phyloP scores from a whole-genome alignment of 2,797 vertebrate genomes.

The Acrossocheilus fasciatus region DNA sequence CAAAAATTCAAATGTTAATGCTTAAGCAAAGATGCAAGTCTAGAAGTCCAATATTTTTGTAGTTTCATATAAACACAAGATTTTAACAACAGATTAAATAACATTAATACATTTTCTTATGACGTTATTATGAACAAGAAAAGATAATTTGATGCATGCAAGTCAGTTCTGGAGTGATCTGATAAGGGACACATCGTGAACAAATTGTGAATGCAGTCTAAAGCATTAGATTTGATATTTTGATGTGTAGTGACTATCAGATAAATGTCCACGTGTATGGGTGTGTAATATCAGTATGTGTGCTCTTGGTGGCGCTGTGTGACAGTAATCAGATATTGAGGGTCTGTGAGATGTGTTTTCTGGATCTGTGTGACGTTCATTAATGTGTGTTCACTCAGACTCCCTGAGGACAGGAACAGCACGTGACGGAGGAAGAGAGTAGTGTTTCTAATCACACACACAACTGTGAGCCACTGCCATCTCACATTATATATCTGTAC shows the following conservation, averaged over 20 bases:
- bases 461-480: not conserved
- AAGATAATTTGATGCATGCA: not conserved
- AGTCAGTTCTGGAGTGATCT: not conserved
- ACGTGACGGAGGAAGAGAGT: not conserved
- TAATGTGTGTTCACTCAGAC: constrained; percentile 16
- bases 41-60: not conserved
- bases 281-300: constrained; percentile 28
- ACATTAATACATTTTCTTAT: not conserved
- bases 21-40: not conserved
- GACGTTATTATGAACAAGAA: not conserved
- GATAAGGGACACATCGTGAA: not conserved
- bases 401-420: not conserved
- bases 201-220: not conserved
- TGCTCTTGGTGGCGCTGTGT: constrained; percentile 57
- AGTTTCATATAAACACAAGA: not conserved
- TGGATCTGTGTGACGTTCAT: not conserved
- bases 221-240: not conserved
- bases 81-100: not conserved
- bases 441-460: not conserved
- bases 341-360: not conserved
- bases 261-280: not conserved
- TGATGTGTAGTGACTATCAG: not conserved
- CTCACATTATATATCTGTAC: not conserved
- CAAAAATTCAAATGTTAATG: not conserved
- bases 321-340: constrained; percentile 12